Conservation (phyloP, 2,113 vertebrate genomes). For the Otocyon megalotis region DNA sequence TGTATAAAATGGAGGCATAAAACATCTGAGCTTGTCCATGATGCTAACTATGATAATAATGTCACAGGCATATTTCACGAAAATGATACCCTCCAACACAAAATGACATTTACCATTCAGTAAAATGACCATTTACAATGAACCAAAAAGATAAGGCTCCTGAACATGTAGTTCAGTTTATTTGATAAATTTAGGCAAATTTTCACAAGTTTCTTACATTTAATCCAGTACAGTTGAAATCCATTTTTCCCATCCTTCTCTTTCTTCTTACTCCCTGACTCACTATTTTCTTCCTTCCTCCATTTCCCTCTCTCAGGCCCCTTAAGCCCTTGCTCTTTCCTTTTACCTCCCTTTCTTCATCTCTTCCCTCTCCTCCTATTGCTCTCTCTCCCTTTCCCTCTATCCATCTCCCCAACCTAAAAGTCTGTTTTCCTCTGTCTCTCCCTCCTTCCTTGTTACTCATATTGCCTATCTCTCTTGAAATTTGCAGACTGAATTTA, state of each 20-base stretch:
- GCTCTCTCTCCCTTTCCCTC: neutral
- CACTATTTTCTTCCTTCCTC: neutral
- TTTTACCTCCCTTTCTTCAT: neutral
- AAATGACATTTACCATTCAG: neutral
- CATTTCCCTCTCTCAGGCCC: neutral
- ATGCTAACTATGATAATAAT: neutral
- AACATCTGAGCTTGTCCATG: constrained; percentile 12
- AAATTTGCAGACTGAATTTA: neutral
- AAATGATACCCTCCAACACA: constrained; percentile 47
- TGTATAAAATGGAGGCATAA: constrained; percentile 37
- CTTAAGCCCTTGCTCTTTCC: neutral
- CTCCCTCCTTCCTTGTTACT: neutral
- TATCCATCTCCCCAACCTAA: neutral
- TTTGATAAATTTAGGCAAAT: constrained; percentile 45
- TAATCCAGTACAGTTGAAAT: neutral
- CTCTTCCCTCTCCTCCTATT: neutral
- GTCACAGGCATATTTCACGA: neutral
- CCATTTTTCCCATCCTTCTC: neutral
- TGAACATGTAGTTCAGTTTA: neutral
- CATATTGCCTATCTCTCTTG: neutral
- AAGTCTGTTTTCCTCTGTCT: neutral
- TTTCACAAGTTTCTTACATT: neutral
- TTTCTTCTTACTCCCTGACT: neutral
- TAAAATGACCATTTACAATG: constrained; percentile 7
- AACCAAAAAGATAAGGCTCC: neutral